Conservation (phyloP, 2,888 invertebrate species). For the Gymnocheta viridis region DNA sequence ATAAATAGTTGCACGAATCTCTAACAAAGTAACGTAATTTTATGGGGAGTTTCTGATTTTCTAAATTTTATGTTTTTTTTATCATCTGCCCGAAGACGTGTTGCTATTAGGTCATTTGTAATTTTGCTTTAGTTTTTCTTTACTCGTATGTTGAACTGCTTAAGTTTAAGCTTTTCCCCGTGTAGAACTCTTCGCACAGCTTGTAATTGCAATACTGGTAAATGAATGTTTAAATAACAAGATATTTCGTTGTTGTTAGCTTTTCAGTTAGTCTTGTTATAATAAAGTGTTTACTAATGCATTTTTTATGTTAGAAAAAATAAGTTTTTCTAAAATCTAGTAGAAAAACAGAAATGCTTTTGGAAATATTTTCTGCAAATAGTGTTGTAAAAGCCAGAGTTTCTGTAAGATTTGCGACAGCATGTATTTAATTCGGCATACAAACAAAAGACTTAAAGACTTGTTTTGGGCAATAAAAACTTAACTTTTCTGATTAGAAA, state of each 20-base stretch:
- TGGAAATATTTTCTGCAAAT: slow-evolving; percentile 17
- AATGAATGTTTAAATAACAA: slow-evolving; percentile 4
- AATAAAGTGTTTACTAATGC: slow-evolving; percentile 58
- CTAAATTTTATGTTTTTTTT: slow-evolving; percentile 26
- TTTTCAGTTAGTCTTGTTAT: slow-evolving; percentile 1
- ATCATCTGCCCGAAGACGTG: slow-evolving; percentile 45
- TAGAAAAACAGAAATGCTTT: not conserved
- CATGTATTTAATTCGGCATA: not conserved
- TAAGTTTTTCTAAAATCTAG: not conserved
- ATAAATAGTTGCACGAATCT: slow-evolving; percentile 62
- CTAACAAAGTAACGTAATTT: slow-evolving; percentile 48
- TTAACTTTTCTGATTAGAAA: too few species aligned
- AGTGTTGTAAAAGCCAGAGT: slow-evolving; percentile 45
- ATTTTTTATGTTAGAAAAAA: slow-evolving; percentile 55
- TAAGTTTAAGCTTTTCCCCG: not conserved
- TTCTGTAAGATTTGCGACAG: slow-evolving; percentile 24
- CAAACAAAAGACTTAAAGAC: slow-evolving; percentile 39
- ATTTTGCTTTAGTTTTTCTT: slow-evolving; percentile 15
- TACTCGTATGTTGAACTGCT: slow-evolving; percentile 29
- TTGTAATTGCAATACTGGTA: slow-evolving; percentile 47
- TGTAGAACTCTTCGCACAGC: slow-evolving; percentile 29
- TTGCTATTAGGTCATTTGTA: slow-evolving; percentile 48
- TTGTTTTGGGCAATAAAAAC: too few species aligned
- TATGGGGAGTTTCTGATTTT: slow-evolving; percentile 37
- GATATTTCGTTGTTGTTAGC: not conserved